Conservation (phyloP, 2,113 vertebrate species). For the Heterocephalus glaber region DNA sequence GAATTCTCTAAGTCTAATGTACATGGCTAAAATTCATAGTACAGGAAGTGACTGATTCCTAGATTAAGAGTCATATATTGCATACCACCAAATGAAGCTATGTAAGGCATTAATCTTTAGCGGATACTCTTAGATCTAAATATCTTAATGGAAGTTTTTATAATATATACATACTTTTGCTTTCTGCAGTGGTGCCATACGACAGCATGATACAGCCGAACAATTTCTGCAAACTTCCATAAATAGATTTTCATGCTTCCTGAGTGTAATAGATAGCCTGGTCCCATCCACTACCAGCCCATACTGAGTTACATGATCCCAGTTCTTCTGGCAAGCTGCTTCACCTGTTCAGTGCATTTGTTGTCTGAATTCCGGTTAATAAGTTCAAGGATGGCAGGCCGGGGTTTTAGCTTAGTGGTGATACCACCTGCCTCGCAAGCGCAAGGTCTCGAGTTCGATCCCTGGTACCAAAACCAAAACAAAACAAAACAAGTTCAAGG, state of each 20-base stretch:
- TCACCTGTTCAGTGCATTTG: constrained; percentile 94
- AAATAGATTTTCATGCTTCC: constrained; percentile 97
- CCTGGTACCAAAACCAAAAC: too few species aligned
- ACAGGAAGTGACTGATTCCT: not conserved
- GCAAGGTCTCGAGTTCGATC: too few species aligned
- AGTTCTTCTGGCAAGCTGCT: constrained; percentile 91
- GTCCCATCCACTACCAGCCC: constrained; percentile 97
- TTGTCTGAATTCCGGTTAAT: constrained; percentile 94
- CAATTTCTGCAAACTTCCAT: constrained; percentile 98
- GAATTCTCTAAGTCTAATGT: not conserved
- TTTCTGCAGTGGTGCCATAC: constrained; percentile 98
- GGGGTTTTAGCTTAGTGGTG: too few species aligned
- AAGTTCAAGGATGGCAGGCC: constrained; percentile 95
- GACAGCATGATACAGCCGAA: constrained; percentile 96
- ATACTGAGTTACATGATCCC: constrained; percentile 94
- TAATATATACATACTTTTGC: constrained; percentile 89
- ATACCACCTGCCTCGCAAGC: too few species aligned
- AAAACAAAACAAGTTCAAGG: constrained; percentile 94
- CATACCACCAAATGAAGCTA: not conserved
- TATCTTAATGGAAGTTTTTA: not conserved
- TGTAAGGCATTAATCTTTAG: not conserved
- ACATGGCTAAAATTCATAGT: not conserved
- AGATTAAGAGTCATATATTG: constrained; percentile 7
- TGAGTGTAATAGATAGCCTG: constrained; percentile 95
- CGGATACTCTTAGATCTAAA: not conserved